Percentiles rank a stretch among this genome's conserved stretches.
phyloP scores from a whole-genome alignment of 2,113 vertebrate species.

The Benitochromis conjunctus region DNA sequence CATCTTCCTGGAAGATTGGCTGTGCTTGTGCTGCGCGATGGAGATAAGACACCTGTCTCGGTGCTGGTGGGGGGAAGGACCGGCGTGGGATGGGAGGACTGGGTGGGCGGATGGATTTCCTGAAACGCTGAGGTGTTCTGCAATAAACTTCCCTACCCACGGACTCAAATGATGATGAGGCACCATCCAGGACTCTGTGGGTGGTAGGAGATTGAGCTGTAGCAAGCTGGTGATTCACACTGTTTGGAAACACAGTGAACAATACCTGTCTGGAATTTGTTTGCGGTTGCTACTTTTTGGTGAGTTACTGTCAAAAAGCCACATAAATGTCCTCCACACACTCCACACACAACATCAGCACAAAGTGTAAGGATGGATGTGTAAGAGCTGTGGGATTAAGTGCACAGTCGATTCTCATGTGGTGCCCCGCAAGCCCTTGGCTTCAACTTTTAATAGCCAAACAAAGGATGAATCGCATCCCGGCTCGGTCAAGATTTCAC shows the following conservation, averaged over 20 bases:
- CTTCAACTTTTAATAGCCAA: background rate
- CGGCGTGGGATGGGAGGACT: constrained; percentile 23
- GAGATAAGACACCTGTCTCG: constrained; percentile 80
- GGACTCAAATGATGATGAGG: constrained; percentile 63
- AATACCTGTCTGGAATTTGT: constrained; percentile 46
- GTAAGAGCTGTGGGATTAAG: background rate
- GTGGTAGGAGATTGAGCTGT: constrained; percentile 55
- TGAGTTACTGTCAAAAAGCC: constrained; percentile 45
- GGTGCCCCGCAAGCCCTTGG: background rate
- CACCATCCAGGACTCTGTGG: constrained; percentile 61
- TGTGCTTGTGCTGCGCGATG: constrained; percentile 70
- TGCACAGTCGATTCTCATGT: background rate
- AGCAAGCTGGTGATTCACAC: constrained; percentile 53
- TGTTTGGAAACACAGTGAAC: constrained; percentile 54
- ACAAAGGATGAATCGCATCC: background rate
- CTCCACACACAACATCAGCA: background rate
- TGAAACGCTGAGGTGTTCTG: constrained; percentile 64
- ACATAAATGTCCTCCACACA: background rate
- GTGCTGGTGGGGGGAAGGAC: constrained; percentile 21
- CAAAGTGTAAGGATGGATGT: background rate
- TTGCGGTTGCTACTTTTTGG: constrained; percentile 50
- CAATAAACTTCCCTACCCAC: constrained; percentile 66
- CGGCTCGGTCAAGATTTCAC: background rate
- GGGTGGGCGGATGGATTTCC: constrained; percentile 52
- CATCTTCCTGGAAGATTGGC: constrained; percentile 77